Evolutionary conservation across 2,113 vertebrate species (phyloP), one percentile per base, ranked within the genome.

Genomic region (Chionis minor): DNA sequence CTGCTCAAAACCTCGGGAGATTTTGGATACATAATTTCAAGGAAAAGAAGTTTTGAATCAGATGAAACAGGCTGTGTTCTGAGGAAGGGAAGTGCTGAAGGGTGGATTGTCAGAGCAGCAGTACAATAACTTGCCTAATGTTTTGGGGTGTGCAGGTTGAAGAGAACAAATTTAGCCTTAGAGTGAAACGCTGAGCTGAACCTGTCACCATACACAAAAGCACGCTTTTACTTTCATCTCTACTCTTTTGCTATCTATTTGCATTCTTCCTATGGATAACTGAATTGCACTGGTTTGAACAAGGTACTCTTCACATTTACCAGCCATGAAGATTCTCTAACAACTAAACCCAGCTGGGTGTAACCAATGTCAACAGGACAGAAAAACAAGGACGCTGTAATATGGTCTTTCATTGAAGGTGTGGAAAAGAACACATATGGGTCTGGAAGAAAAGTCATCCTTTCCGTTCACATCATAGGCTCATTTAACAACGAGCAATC

Each of bases 401-500:
- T 10, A 40, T 0, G 9, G 17, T 62, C 33, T 23, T 26, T 56
- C 49, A 45, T 1, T 44, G 20, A 30, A 83, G 26, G 10, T 28
- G 24, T 20, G 33, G 21, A 58, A 81, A 73, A 71, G 27, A 49
- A 30, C 15, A 70, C 13, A 58, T 2, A 28, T 0, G 0, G 18
- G 22, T 45, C 22, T 67, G 35, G 14, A 88, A 80, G 40, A 88
- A 80, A 83, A 79, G 13, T 7, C 3, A 44, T 5, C n/a, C 71
- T 52, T 80, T 47, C 35, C 1, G 0, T 24, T 33, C 9, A 70
- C 15, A 66, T 32, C n/a, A 81, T 10, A 52, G 35, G 21, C 10
- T 73, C 18, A 44, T 52, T 61, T 35, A 81, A 82, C 28, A 78
- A 33, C 1, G 6, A 73, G 5, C 20, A 81, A 69, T 10, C 33